Conservation (phyloP, 2,797 vertebrate species). For the Anabas testudineus region DNA sequence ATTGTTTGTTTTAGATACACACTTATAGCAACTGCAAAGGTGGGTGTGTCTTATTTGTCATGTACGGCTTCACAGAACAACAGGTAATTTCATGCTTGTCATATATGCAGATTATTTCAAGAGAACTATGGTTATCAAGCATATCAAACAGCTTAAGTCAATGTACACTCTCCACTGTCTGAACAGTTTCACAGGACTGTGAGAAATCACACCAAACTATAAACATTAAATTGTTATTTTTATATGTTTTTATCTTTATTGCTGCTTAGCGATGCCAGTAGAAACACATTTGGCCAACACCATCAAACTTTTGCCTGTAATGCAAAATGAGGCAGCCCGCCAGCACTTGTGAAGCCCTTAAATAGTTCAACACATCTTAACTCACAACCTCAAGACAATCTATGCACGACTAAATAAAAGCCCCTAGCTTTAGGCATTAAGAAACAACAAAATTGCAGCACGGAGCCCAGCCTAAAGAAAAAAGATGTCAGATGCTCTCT, state of each 20-base stretch:
- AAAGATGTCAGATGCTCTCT: slow-evolving; percentile 32
- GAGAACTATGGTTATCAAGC: no score
- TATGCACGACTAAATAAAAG: slow-evolving; percentile 30
- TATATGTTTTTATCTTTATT: not conserved
- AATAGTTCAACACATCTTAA: slow-evolving; percentile 49
- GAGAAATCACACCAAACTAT: not conserved
- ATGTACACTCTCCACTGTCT: not conserved
- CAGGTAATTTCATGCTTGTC: not conserved
- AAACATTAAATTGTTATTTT: slow-evolving; percentile 6
- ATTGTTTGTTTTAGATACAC: not conserved
- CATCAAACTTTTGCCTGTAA: slow-evolving; percentile 8
- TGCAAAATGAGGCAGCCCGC: slow-evolving; percentile 1
- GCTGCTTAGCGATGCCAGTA: not conserved
- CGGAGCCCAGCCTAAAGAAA: not conserved
- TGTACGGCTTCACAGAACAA: not conserved
- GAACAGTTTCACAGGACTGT: slow-evolving; percentile 4
- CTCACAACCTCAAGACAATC: slow-evolving; percentile 43
- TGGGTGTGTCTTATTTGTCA: no score
- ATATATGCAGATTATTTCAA: no score
- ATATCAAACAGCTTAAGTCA: not conserved
- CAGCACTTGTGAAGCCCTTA: slow-evolving; percentile 33
- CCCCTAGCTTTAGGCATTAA: slow-evolving; percentile 33
- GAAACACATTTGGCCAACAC: slow-evolving; percentile 36
- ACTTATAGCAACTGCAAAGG: not conserved
- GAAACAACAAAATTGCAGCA: not conserved